A percentile compares a stretch with the other conserved stretches of the same genome.
These are phyloP conservation scores for Nyctibius grandis DNA, from an alignment of 2,797 vertebrate species.

Conservation along the genomic window DNA sequence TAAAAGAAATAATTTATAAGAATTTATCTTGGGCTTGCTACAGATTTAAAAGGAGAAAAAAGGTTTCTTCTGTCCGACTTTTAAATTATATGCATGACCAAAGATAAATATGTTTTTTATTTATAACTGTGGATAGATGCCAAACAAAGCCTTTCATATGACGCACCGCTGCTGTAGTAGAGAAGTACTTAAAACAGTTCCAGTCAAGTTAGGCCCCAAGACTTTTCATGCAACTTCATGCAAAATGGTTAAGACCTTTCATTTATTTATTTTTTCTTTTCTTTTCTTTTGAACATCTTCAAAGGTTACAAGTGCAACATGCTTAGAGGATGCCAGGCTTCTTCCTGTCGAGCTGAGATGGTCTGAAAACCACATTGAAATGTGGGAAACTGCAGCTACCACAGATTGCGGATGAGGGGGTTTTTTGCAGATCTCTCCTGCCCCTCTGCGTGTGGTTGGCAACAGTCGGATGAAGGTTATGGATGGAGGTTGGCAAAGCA, in stretches of 20 bases:
- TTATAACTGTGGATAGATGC: constrained; percentile 40
- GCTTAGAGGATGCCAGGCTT: not conserved
- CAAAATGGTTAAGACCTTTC: not conserved
- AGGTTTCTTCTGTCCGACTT: constrained; percentile 33
- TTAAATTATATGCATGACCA: constrained; percentile 32
- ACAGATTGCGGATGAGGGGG: not conserved
- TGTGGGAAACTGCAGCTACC: not conserved
- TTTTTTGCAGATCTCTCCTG: not conserved
- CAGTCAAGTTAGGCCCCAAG: constrained; percentile 29
- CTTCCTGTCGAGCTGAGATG: constrained; percentile 12
- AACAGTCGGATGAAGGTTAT: not conserved
- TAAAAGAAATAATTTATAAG: constrained; percentile 74
- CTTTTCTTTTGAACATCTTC: constrained; percentile 47
- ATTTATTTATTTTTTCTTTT: not conserved
- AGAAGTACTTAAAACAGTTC: constrained; percentile 47
- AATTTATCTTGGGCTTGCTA: constrained; percentile 66
- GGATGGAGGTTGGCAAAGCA: not conserved
- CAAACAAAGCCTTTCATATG: constrained; percentile 55
- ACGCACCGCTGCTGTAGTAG: not conserved
- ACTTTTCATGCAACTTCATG: not conserved
- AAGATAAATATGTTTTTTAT: constrained; percentile 61
- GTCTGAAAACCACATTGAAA: constrained; percentile 30
- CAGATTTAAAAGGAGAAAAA: constrained; percentile 33
- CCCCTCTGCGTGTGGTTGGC: not conserved
- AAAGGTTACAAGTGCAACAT: constrained; percentile 34